These are phyloP conservation scores for Cacoxenus indagator DNA, from an alignment of 2,888 invertebrate species.

Conservation along the genomic window DNA sequence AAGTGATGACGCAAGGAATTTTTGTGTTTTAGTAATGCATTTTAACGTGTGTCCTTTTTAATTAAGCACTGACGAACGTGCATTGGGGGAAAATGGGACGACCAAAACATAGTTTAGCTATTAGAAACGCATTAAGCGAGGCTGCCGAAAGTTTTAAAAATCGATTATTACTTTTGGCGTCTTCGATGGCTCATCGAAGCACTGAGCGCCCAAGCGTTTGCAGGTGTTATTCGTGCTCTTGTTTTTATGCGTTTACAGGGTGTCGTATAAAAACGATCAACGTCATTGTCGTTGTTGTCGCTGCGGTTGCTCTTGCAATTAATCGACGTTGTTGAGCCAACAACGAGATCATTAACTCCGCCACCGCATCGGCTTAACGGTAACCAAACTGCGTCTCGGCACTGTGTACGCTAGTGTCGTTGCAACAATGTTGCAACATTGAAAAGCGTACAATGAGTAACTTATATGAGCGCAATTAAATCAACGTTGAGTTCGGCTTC, in stretches of 20 bases:
- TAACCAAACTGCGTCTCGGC: slow-evolving; percentile 13
- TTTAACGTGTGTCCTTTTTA: not conserved
- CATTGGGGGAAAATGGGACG: not conserved
- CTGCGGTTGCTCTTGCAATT: not conserved
- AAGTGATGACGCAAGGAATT: slow-evolving; percentile 63
- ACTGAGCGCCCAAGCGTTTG: not conserved
- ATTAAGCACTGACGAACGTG: not conserved
- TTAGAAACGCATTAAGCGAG: slow-evolving; percentile 57
- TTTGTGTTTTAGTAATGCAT: slow-evolving; percentile 1
- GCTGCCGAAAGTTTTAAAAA: slow-evolving; percentile 53
- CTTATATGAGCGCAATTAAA: slow-evolving; percentile 10
- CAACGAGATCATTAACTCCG: not conserved
- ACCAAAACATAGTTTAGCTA: not conserved
- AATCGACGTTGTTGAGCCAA: not conserved
- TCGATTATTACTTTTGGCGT: slow-evolving; percentile 38
- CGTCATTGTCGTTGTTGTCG: not conserved
- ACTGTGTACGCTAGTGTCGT: not conserved
- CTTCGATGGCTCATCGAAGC: not conserved
- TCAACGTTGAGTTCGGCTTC: not conserved
- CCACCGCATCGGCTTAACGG: slow-evolving; percentile 43
- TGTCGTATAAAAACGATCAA: not conserved
- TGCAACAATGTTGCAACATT: slow-evolving; percentile 54
- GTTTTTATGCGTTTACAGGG: slow-evolving; percentile 41
- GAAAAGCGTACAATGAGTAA: slow-evolving; percentile 41
- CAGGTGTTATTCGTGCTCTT: slow-evolving; percentile 43